Evolutionary conservation across 2,113 vertebrate species (phyloP).

Genomic region (Oenanthe oenanthe): DNA sequence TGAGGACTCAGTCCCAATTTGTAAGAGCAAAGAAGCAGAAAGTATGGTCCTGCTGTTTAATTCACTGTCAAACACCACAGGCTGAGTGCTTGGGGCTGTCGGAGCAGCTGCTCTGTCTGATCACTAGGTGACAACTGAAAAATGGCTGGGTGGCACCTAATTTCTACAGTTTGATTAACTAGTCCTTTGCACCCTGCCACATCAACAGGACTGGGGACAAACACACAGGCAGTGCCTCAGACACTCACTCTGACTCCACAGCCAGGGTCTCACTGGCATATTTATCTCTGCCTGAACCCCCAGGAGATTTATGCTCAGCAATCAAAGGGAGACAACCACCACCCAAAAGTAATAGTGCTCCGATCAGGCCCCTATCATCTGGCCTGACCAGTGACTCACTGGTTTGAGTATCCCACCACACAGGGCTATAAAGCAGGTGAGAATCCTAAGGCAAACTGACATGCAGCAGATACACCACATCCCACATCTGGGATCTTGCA

Average conservation of each 20-base stretch:
- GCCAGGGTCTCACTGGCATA: background rate
- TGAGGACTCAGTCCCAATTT: slow-evolving; percentile 21
- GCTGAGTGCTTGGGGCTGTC: background rate
- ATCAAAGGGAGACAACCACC: background rate
- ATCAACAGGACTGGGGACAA: background rate
- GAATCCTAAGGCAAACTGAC: background rate
- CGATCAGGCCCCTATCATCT: background rate
- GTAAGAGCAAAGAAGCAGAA: background rate
- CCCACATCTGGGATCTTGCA: background rate
- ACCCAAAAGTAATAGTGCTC: background rate
- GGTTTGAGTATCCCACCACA: background rate
- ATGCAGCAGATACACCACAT: accelerated
- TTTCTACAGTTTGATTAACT: slow-evolving; percentile 38
- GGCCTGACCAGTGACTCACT: background rate
- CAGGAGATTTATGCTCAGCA: background rate
- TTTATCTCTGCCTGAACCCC: background rate
- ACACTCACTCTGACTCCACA: background rate
- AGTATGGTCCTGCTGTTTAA: background rate
- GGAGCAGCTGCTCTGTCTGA: background rate
- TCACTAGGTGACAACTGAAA: slow-evolving; percentile 12
- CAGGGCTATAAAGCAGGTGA: background rate
- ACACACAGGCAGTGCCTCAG: background rate
- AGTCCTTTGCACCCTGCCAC: background rate
- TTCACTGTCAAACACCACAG: slow-evolving; percentile 1
- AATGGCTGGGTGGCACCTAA: background rate